A percentile compares a stretch with the other conserved stretches of the same genome.
Conservation (phyloP, 2,797 vertebrate genomes). For the Staurois parvus region DNA sequence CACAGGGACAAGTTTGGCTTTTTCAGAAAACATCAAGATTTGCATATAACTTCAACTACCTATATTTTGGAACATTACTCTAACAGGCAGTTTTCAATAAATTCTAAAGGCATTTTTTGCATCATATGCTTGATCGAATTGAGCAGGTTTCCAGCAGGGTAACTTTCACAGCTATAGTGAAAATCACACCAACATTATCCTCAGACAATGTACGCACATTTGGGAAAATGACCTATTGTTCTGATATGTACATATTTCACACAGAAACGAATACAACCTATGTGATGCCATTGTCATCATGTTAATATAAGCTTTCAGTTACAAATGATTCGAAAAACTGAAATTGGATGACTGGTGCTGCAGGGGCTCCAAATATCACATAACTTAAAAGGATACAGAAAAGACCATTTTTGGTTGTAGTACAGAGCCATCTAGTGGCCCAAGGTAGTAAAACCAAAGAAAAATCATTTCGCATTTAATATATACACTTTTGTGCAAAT, state of each 20-base stretch:
- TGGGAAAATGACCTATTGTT: neutral
- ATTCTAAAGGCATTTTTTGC: too few relatives aligned
- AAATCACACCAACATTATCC: too few relatives aligned
- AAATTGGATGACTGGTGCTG: neutral
- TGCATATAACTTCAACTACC: too few relatives aligned
- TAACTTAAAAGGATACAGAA: neutral
- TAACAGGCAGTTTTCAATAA: too few relatives aligned
- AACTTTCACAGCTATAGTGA: too few relatives aligned
- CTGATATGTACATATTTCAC: neutral
- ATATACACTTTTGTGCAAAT: too few relatives aligned
- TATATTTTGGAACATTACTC: too few relatives aligned
- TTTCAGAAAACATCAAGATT: too few relatives aligned
- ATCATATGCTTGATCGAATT: too few relatives aligned
- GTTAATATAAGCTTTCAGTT: neutral
- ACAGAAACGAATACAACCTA: neutral
- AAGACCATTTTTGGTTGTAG: neutral
- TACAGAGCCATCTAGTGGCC: conserved; percentile 1
- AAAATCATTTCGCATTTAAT: neutral
- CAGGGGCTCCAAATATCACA: neutral
- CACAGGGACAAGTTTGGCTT: too few relatives aligned
- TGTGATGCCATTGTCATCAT: neutral
- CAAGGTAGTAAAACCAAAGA: neutral
- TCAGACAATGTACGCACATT: too few relatives aligned
- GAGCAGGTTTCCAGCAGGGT: too few relatives aligned
- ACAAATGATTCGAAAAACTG: neutral